phyloP scores from a whole-genome alignment of 2,797 vertebrate species.

The Oreonectes daqikongensis region DNA sequence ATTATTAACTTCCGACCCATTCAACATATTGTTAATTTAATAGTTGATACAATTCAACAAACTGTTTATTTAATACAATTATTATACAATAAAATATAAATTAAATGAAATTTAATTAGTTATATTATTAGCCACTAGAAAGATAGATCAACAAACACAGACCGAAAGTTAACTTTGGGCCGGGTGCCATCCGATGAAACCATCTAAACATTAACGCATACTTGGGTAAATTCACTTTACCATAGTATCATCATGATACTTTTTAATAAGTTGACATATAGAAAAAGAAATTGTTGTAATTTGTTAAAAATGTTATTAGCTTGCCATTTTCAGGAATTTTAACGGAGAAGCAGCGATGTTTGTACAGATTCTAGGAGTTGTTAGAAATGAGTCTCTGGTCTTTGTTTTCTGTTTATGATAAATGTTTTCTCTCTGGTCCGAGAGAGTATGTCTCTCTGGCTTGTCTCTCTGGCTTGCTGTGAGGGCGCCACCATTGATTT shows the following conservation, averaged over 20 bases:
- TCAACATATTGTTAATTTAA: too few relatives aligned
- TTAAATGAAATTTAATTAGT: too few relatives aligned
- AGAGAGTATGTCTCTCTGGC: conserved; percentile 32
- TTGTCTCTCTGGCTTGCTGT: conserved; percentile 58
- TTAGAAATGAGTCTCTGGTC: conserved; percentile 9
- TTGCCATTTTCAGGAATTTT: not conserved
- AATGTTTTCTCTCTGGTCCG: conserved; percentile 23
- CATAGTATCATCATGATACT: not conserved
- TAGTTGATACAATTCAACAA: too few relatives aligned
- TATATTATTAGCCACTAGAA: too few relatives aligned
- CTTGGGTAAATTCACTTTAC: too few relatives aligned
- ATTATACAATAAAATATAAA: too few relatives aligned
- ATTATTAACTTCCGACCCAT: too few relatives aligned
- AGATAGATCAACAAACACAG: too few relatives aligned
- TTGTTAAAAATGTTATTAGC: not conserved
- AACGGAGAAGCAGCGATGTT: not conserved
- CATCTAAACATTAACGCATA: too few relatives aligned
- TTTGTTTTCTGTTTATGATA: conserved; percentile 41
- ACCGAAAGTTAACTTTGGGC: too few relatives aligned
- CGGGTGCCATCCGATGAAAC: too few relatives aligned
- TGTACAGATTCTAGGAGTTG: not conserved
- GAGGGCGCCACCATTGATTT: conserved; percentile 82
- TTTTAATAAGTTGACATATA: not conserved
- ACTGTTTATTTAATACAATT: too few relatives aligned
- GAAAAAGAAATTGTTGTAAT: not conserved